Base-by-base conservation (phyloP, 2,113 vertebrate genomes). In the Dicerorhinus sumatrensis region DNA sequence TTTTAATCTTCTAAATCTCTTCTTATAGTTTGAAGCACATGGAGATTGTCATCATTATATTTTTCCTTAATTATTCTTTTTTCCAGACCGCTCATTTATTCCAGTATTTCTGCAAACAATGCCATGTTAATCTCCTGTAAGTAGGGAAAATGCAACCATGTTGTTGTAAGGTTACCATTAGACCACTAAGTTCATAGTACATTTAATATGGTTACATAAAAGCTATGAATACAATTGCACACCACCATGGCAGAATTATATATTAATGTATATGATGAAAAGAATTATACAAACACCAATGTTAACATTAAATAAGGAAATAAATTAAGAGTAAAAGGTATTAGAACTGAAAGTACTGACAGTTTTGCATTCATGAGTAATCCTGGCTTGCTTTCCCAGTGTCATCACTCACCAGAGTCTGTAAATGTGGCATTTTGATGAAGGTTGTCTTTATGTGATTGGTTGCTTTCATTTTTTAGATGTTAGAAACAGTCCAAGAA, bases 391-490 rank as follows among this genome's bases (percentile, higher is more conserved):
- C 72, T 86, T 97, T 97, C 86, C 69, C 82, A 58, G 97, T 39
- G 46, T 79, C 97, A 96, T 98, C 70, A 93, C 6, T 98, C 97
- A 98, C 36, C 25, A 58, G 82, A 93, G 76, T 67, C 79, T 95
- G 77, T 90, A 93, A 97, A 89, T 87, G 82, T 97, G 95, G 62
- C 96, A 97, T 81, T 97, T 97, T 98, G 97, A 98, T 98, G 97
- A 97, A 97, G 92, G 83, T 93, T 97, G 97, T 98, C 97, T 98
- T 72, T 60, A 88, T 81, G 95, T 97, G 98, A 98, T 97, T 96
- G 96, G 97, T 98, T 97, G 93, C 95, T 97, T 97, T 98, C 97
- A 97, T 97, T 97, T 98, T 97, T 97, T 96, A 97, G 89, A 91
- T 67, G 86, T 97, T 97, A 96, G 97, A 96, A 98, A 97, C 93